Conservation (phyloP, 1,140 invertebrate genomes). For the Nebria ingens region DNA sequence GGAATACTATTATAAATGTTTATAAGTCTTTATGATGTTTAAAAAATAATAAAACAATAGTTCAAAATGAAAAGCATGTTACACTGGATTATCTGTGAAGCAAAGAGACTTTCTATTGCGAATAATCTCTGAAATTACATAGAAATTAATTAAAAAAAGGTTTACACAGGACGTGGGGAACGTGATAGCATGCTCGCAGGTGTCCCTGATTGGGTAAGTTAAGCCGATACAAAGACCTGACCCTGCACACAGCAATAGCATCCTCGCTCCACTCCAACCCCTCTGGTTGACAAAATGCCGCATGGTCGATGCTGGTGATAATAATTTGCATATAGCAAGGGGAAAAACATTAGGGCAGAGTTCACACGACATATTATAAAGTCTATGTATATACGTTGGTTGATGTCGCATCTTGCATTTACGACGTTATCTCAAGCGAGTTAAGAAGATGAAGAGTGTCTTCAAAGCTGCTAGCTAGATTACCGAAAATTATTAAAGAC, state of each 20-base stretch:
- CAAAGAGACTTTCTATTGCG: no score
- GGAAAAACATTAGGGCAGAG: not conserved
- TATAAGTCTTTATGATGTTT: no score
- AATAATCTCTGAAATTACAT: constrained; percentile 4
- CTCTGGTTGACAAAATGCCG: not conserved
- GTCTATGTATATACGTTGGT: not conserved
- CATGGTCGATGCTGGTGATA: not conserved
- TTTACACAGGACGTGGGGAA: not conserved
- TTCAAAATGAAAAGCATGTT: no score
- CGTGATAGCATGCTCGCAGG: not conserved
- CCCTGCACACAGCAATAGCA: not conserved
- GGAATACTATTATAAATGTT: no score
- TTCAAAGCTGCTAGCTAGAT: not conserved
- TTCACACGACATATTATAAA: constrained; percentile 9
- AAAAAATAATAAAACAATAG: no score
- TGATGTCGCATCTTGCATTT: constrained; percentile 8
- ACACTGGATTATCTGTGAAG: no score
- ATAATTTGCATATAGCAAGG: constrained; percentile 2
- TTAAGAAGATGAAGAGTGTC: not conserved
- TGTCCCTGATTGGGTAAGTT: constrained; percentile 8
- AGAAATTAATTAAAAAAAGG: constrained; percentile 5
- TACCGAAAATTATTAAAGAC: constrained; percentile 5
- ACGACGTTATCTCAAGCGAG: not conserved
- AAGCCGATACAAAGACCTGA: constrained; percentile 2
- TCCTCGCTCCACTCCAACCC: not conserved